Conservation (phyloP, 2,113 vertebrate species). For the Trogon surrucura region DNA sequence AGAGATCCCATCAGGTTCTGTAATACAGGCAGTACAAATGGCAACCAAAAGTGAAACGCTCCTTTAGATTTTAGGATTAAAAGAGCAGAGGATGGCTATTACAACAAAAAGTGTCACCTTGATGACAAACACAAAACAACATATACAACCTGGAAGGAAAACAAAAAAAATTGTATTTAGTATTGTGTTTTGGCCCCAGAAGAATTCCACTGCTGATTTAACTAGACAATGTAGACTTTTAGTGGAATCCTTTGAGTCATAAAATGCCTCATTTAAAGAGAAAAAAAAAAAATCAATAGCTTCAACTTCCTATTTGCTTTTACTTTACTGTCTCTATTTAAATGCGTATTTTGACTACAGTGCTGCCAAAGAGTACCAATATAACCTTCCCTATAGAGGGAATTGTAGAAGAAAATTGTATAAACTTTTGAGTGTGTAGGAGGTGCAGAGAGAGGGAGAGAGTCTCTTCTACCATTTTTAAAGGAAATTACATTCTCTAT, state of each 20-base stretch:
- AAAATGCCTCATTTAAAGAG: conserved; percentile 37
- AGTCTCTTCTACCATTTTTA: not conserved
- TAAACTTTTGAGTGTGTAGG: not conserved
- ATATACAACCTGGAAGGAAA: not conserved
- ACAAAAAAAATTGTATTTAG: not conserved
- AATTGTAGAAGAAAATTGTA: not conserved
- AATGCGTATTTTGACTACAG: conserved; percentile 35
- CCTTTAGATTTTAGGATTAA: not conserved
- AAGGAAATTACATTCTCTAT: not conserved
- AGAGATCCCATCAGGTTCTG: not conserved
- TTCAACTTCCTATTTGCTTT: not conserved
- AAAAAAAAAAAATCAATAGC: conserved; percentile 7
- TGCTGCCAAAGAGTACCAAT: not conserved
- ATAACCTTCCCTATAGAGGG: not conserved
- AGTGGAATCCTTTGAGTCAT: not conserved
- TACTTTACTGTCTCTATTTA: conserved; percentile 21
- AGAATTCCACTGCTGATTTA: conserved; percentile 8
- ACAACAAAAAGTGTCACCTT: not conserved
- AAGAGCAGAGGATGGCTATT: not conserved
- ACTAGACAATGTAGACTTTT: not conserved
- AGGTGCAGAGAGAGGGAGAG: not conserved
- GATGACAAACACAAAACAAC: not conserved
- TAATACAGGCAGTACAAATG: not conserved
- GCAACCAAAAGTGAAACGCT: not conserved
- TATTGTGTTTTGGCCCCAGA: not conserved